A percentile compares a stretch with the other conserved stretches of the same genome.
These are phyloP conservation scores for Branchinecta sandiegonensis DNA, from an alignment of 2,888 invertebrate genomes.

Conservation along the genomic window DNA sequence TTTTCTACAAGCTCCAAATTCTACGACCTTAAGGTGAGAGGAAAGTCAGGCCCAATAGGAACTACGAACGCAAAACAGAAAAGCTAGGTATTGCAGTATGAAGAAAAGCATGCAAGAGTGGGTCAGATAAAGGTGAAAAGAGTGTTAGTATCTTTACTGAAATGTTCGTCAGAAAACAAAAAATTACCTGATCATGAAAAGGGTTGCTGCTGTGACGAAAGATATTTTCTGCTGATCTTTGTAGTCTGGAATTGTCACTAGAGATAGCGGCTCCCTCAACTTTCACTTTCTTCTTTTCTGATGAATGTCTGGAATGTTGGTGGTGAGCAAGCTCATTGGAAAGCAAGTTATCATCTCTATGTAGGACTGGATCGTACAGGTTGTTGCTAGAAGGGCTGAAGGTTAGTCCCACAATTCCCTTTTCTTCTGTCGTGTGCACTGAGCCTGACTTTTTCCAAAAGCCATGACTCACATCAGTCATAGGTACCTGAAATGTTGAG, in stretches of 20 bases:
- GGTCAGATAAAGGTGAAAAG: too few relatives aligned
- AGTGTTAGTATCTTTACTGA: too few relatives aligned
- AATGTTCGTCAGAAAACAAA: too few relatives aligned
- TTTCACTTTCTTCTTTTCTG: not conserved
- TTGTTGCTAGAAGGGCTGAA: constrained; percentile 38
- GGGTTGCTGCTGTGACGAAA: constrained; percentile 18
- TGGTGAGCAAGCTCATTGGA: not conserved
- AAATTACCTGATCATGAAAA: constrained; percentile 15
- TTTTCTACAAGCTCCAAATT: too few relatives aligned
- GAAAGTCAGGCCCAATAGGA: too few relatives aligned
- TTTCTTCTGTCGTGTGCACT: constrained; percentile 49
- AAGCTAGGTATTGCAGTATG: too few relatives aligned
- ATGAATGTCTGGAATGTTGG: not conserved
- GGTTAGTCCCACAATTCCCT: constrained; percentile 70
- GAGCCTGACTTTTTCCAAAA: constrained; percentile 22
- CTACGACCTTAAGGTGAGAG: too few relatives aligned
- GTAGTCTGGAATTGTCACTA: not conserved
- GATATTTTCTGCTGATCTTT: constrained; percentile 17
- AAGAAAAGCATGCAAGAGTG: too few relatives aligned
- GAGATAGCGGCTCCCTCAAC: not conserved
- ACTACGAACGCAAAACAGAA: too few relatives aligned
- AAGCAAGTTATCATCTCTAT: not conserved
- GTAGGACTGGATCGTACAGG: not conserved
- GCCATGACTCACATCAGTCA: not conserved
- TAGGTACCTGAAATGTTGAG: not conserved